Evolutionary conservation across 2,797 vertebrate species (phyloP), one percentile per base, ranked within the genome.

Genomic region (Ctenopoma kingsleyae): DNA sequence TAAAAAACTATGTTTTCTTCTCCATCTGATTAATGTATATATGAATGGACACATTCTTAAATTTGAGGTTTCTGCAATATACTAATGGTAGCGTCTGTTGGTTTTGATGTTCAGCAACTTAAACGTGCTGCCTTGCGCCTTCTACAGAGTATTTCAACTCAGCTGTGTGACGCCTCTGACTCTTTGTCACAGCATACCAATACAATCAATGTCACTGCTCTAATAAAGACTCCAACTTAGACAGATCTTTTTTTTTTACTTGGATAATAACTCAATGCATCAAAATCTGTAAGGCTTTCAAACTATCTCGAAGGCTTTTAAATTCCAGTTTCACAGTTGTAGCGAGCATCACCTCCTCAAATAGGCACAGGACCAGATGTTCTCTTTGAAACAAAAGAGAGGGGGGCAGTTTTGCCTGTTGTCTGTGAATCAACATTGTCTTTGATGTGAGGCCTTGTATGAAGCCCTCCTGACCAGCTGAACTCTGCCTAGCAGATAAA

Each of bases 321-420:
- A 60, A 35, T 50, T 62, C 59, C 16, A 58, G 17, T 76, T 70
- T 74, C 49, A 66, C 67, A 65, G 55, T 67, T 78, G 66, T 23
- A 54, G 59, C 44, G 32, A 63, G 54, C 50, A 36, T 30, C 51
- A 25, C 23, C 48, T 50, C 69, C 47, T 72, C 51, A 67, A 61
- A 63, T 43, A 72, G 56, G 63, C 66, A 44, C 47, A 0, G 63
- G 49, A 77, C 58, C 86, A 88, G 81, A 88, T 82, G 87, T 85
- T 85, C 41, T 55, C 55, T 73, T 52, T 69, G 46, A 73, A 67
- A 77, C 41, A 8, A 53, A 44, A 62, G 58, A 50, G 38, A 9
- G 47, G 35, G 49, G 8, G 43, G 43, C 6, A 50, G 49, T 27
- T 76, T 67, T 62, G 58, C 44, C 49, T 67, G 70, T 76, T 88